These are phyloP conservation scores for Zosterops japonicus DNA, from an alignment of 2,113 vertebrate species.

Conservation along the genomic window DNA sequence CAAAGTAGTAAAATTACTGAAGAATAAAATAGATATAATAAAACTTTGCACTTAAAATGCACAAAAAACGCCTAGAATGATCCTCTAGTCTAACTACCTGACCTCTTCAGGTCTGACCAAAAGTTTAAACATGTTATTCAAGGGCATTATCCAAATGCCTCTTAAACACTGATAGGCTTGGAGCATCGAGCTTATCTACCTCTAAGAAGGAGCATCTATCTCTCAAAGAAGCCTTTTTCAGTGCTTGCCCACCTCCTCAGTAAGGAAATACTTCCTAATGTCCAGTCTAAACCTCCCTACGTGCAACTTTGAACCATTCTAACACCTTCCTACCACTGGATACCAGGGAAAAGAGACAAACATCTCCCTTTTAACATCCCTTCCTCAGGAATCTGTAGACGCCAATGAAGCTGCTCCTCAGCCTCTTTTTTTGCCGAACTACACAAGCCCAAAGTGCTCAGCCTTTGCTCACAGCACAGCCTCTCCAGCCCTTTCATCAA, in stretches of 20 bases:
- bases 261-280: neutral
- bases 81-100: neutral
- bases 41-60: neutral
- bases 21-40: neutral
- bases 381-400: neutral
- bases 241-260: neutral
- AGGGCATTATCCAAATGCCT: neutral
- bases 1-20: neutral
- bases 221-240: neutral
- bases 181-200: rapidly evolving
- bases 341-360: neutral
- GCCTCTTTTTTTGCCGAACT: neutral
- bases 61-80: neutral
- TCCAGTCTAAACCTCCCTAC: neutral
- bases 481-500: neutral
- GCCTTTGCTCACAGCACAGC: neutral
- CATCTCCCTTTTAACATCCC: neutral
- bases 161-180: neutral
- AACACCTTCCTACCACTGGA: neutral
- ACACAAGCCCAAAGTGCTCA: neutral
- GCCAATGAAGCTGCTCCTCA: rapidly evolving
- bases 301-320: neutral
- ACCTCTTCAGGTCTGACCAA: neutral
- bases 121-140: neutral
- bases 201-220: neutral